Evolutionary conservation across 2,113 vertebrate genomes (phyloP).

Genomic region (Eupsittula cactorum): DNA sequence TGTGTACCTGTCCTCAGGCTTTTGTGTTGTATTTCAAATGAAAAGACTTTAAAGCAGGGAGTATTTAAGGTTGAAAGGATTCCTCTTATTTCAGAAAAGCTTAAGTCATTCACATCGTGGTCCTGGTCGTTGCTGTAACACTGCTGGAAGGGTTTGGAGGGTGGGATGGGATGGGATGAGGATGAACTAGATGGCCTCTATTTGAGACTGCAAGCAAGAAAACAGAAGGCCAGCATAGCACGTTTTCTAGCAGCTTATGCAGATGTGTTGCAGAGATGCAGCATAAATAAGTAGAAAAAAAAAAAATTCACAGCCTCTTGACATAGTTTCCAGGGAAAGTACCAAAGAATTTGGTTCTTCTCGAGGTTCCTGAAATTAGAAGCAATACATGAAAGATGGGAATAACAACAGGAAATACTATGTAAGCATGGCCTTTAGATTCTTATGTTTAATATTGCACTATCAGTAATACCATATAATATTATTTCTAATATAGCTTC

Average conservation of each 20-base stretch:
- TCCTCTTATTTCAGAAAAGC: conserved; percentile 38
- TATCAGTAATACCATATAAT: background rate
- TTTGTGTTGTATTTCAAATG: background rate
- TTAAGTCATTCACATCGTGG: conserved; percentile 3
- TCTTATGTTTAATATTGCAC: background rate
- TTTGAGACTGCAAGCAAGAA: conserved; percentile 65
- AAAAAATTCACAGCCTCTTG: conserved; percentile 88
- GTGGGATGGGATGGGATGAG: conserved; percentile 67
- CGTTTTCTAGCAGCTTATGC: conserved; percentile 73
- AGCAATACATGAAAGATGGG: conserved; percentile 69
- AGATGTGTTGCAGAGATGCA: conserved; percentile 77
- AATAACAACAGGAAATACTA: conserved; percentile 20
- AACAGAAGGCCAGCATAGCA: conserved; percentile 65
- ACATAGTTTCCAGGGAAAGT: conserved; percentile 99
- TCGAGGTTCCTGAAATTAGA: conserved; percentile 91
- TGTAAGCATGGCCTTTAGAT: background rate
- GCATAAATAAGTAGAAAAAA: conserved; percentile 72
- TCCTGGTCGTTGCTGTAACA: conserved; percentile 22
- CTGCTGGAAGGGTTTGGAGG: conserved; percentile 60
- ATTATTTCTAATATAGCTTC: background rate
- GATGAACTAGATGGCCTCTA: conserved; percentile 47
- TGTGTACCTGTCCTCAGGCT: background rate
- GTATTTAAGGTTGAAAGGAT: background rate
- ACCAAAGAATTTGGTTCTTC: conserved; percentile 96
- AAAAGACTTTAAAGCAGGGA: conserved; percentile 7